A percentile compares a stretch with the other conserved stretches of the same genome.
These are phyloP conservation scores for Sipha flava DNA, from an alignment of 1,140 invertebrate genomes.

Conservation along the genomic window DNA sequence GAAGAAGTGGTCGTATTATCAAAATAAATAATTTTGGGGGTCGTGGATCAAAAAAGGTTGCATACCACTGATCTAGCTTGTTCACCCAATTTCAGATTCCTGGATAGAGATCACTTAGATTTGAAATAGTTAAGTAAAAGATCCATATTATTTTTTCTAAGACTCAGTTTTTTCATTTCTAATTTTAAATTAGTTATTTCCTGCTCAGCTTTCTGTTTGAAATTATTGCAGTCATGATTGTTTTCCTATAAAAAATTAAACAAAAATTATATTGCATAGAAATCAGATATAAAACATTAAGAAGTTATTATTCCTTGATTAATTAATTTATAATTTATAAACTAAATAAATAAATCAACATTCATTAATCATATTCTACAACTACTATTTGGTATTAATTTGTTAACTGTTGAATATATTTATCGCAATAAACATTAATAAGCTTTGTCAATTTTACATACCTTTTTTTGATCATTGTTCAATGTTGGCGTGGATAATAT, in stretches of 20 bases:
- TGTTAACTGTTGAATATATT: too few species aligned
- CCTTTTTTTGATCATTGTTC: background rate
- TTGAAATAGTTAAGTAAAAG: background rate
- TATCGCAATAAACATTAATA: too few species aligned
- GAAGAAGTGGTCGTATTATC: too few species aligned
- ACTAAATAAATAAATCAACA: background rate
- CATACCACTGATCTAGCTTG: too few species aligned
- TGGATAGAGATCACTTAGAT: too few species aligned
- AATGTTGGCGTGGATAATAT: background rate
- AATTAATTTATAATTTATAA: background rate
- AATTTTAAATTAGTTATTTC: background rate
- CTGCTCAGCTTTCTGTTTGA: background rate
- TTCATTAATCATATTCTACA: too few species aligned
- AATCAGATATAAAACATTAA: background rate
- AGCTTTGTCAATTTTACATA: background rate
- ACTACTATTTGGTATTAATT: too few species aligned
- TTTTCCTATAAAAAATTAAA: background rate
- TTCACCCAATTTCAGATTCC: too few species aligned
- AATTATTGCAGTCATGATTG: background rate
- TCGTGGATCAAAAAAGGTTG: too few species aligned
- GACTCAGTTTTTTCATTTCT: background rate
- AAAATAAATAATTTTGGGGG: too few species aligned
- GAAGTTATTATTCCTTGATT: background rate
- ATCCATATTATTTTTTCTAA: background rate
- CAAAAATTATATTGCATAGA: background rate